Base-by-base conservation (phyloP, 2,888 invertebrate genomes). In the Melieria picta region DNA sequence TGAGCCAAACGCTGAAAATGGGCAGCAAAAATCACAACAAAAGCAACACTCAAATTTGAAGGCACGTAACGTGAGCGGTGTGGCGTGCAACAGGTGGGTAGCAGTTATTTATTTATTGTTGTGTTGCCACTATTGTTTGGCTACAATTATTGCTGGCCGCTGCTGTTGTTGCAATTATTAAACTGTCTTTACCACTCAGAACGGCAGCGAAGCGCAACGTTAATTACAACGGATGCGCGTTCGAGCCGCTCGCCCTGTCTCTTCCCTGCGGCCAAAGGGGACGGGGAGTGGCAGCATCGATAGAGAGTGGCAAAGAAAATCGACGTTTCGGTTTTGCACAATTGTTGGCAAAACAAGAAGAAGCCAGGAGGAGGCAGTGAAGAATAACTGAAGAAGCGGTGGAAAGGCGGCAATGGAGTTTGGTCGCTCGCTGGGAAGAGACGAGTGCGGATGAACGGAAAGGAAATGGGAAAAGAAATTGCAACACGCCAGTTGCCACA, bases 131-230 rank as follows among this genome's bases (percentile, higher is more conserved):
- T 7, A 45, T 63, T 56, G 13, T 47, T 45, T 71, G 30, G 30
- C 3, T 30, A 30, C 30, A 30, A 30, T 30, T 30, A 61, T 71
- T 73, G 68, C 70, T 74, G 65, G 50, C 62, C 45, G 48, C 52
- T 47, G 42, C 46, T 62, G 16, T 57, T 67, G 46, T 70, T 64
- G 65, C 56, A 62, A 65, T 77, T 75, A 78, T 78, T 78, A 77
- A 76, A 73, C 75, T 78, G 78, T 78, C 78, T 75, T 71, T 77
- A 74, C 69, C 67, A 76, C 77, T 78, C 78, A 78, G 75, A 77
- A 78, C 75, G 73, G 70, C 77, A 78, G 46, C 78, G 76, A 75
- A 77, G 77, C 78, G 77, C 74, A 69, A 76, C 77, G 74, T 75
- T 78, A 78, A 78, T 78, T 77, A 78, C 77, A 76, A 63, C 48